Evolutionary conservation across 2,888 invertebrate genomes (phyloP).

Genomic region (Macropis europaea): DNA sequence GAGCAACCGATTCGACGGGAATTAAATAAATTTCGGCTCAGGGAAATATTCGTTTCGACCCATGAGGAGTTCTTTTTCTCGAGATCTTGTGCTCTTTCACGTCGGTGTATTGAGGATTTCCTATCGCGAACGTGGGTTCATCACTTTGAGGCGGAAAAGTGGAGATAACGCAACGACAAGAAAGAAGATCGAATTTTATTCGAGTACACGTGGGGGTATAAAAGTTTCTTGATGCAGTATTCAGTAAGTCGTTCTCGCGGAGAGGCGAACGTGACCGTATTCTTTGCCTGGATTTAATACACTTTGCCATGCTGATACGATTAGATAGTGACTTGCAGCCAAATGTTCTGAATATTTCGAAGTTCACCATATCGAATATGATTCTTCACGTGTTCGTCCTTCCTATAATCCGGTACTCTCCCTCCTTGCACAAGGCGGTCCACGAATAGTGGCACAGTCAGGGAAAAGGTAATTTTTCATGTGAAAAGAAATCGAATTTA

Average conservation of each 20-base stretch:
- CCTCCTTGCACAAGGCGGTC: too few relatives aligned
- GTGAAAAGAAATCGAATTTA: too few relatives aligned
- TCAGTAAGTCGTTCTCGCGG: constrained; percentile 37
- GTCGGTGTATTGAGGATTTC: constrained; percentile 14
- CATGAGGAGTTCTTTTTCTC: background rate
- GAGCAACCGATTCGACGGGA: background rate
- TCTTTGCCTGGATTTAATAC: constrained; percentile 28
- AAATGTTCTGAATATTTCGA: background rate
- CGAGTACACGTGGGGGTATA: constrained; percentile 36
- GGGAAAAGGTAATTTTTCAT: too few relatives aligned
- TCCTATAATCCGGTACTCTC: too few relatives aligned
- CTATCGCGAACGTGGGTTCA: constrained; percentile 13
- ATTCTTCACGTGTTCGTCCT: background rate
- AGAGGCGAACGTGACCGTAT: constrained; percentile 3
- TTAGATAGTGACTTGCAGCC: background rate
- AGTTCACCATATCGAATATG: background rate
- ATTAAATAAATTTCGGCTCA: constrained; percentile 8
- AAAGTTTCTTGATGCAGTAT: constrained; percentile 55
- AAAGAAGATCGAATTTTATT: constrained; percentile 46
- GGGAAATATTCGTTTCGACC: background rate
- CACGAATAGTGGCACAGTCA: too few relatives aligned
- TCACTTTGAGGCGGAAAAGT: constrained; percentile 32
- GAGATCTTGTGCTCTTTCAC: background rate
- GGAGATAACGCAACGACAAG: constrained; percentile 29
- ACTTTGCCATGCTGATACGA: constrained; percentile 2